Base-by-base conservation (phyloP, 2,797 vertebrate species). In the Falco berigora region DNA sequence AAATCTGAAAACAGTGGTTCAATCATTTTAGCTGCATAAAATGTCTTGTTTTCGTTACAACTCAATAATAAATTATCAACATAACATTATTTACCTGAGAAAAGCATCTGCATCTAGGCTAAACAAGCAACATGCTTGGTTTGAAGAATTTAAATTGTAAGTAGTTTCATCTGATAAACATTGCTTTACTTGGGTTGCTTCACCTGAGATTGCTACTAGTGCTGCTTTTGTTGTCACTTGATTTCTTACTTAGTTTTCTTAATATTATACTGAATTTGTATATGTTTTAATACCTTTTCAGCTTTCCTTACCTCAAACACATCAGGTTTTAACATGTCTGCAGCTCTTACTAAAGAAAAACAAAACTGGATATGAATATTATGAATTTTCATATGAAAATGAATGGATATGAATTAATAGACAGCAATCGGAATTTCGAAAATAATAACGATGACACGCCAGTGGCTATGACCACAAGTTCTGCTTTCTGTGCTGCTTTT, bases 401-500 rank as follows among this genome's bases (percentile, higher is more conserved):
- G 36, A 38, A 38, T 38, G 36, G 36, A 38, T 38, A 38, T 38
- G 36, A 10, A 38, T 86, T 82, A 72, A 42, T 18, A 32, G 64
- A 46, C 34, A 78, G 62, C 69, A 71, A 90, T 5, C 15, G 21
- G 40, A 77, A 87, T 91, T 93, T 74, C 71, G 32, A 83, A 44
- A 79, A 13, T 50, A 67, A 66, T 4, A 76, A 81, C 28, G 86
- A 4, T 59, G 83, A 85, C 53, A 93, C 14, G 16, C 8, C 78
- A 77, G 18, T 44, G 44, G 55, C 36, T 34, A 23, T 16, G 24
- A 73, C 28, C 75, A 55, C 44, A 62, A 17, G 6, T 82, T 92
- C 74, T 82, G 79, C 88, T 90, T 75, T 83, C 73, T 86, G 30
- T 78, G 63, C 85, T 90, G 85, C 91, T 94, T 72, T 88, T 76